phyloP scores from a whole-genome alignment of 2,113 vertebrate genomes.

The Equus quagga region DNA sequence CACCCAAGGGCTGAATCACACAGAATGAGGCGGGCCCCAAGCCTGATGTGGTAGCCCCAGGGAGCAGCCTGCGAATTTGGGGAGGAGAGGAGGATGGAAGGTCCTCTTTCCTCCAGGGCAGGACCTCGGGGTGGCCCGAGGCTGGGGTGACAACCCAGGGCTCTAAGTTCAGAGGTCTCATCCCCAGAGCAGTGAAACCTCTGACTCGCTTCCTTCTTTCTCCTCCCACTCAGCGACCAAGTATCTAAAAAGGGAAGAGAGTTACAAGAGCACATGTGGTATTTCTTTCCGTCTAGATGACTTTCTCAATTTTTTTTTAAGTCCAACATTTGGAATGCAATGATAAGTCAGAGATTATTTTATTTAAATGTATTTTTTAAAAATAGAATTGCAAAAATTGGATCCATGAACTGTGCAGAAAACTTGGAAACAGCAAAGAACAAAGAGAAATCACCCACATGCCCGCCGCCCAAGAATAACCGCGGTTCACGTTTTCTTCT shows the following conservation, averaged over 20 bases:
- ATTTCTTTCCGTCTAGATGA: rapidly evolving
- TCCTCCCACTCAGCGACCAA: neutral
- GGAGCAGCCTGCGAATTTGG: neutral
- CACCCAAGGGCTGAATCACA: rapidly evolving
- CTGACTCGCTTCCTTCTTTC: neutral
- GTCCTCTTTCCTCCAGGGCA: rapidly evolving
- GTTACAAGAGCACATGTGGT: rapidly evolving
- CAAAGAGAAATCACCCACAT: rapidly evolving
- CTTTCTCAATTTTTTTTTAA: neutral
- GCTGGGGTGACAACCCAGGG: neutral
- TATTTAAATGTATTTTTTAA: neutral
- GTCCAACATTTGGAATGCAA: too few species aligned
- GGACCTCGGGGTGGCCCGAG: rapidly evolving
- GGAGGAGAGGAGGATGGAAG: neutral
- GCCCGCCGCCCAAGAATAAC: neutral
- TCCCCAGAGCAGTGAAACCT: too few species aligned
- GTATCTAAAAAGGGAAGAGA: neutral
- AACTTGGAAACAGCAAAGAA: neutral
- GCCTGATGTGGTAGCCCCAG: rapidly evolving
- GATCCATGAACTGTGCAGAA: neutral
- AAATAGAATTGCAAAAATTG: neutral
- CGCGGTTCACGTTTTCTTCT: neutral
- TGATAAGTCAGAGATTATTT: neutral
- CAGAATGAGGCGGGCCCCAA: neutral
- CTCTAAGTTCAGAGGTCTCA: rapidly evolving